A percentile compares a stretch with the other conserved stretches of the same genome.
phyloP scores from a whole-genome alignment of 2,888 invertebrate genomes.

The Trichopoda pennipes region DNA sequence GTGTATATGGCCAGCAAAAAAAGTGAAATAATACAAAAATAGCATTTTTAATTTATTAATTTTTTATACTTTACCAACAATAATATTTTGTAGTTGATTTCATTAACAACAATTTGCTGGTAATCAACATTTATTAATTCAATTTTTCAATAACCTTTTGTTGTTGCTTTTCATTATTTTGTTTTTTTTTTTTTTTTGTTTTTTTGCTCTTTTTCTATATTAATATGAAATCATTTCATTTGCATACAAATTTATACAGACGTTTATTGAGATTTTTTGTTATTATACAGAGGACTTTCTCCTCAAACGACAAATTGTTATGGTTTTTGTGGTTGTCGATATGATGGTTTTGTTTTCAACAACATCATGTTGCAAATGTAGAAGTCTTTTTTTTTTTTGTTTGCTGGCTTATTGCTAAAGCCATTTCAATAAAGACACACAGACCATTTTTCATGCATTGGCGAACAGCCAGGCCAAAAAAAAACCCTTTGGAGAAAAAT shows the following conservation, averaged over 20 bases:
- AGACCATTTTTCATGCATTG: neutral
- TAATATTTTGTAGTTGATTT: constrained; percentile 22
- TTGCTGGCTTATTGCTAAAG: constrained; percentile 8
- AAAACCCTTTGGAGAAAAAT: neutral
- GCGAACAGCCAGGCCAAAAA: constrained; percentile 16
- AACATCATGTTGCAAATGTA: constrained; percentile 44
- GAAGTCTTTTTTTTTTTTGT: neutral
- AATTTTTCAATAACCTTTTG: neutral
- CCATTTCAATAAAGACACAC: constrained; percentile 3
- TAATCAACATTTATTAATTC: constrained; percentile 7
- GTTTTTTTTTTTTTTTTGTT: neutral
- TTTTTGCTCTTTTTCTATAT: neutral
- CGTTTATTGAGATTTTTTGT: neutral
- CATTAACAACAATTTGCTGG: constrained; percentile 19
- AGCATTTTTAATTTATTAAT: constrained; percentile 26
- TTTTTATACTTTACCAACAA: constrained; percentile 22
- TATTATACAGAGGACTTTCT: constrained; percentile 16
- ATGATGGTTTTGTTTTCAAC: constrained; percentile 59
- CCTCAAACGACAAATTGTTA: constrained; percentile 60
- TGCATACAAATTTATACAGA: constrained; percentile 16
- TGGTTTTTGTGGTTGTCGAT: constrained; percentile 66
- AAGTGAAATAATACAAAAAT: neutral
- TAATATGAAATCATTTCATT: constrained; percentile 9
- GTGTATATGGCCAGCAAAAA: neutral
- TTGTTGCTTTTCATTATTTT: neutral